Conservation (phyloP, 1,140 invertebrate genomes). For the Drosophila kepulauana region DNA sequence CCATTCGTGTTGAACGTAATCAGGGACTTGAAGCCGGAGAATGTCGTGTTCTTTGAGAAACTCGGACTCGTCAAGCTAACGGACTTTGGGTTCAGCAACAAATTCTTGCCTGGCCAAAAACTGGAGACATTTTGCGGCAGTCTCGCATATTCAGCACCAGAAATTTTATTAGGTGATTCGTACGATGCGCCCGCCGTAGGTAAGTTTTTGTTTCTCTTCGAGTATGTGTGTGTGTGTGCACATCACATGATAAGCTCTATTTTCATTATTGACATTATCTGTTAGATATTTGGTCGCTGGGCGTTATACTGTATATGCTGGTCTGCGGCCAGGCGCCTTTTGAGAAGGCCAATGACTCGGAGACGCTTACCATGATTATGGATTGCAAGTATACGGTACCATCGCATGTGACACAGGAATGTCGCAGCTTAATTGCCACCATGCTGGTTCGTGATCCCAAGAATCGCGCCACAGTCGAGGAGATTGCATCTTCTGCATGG, state of each 20-base stretch:
- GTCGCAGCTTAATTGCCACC: slow-evolving; percentile 92
- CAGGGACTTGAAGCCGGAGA: slow-evolving; percentile 99
- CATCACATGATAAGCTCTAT: slow-evolving; percentile 20
- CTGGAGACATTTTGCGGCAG: slow-evolving; percentile 99
- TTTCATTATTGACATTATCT: slow-evolving; percentile 31
- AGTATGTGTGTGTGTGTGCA: slow-evolving; percentile 9
- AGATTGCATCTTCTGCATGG: slow-evolving; percentile 97
- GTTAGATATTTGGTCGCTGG: slow-evolving; percentile 98
- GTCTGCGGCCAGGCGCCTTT: slow-evolving; percentile 98
- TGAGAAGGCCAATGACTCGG: slow-evolving; percentile 99
- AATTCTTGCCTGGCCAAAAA: slow-evolving; percentile 98
- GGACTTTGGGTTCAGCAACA: slow-evolving; percentile 99
- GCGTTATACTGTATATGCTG: slow-evolving; percentile 99
- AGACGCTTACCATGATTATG: slow-evolving; percentile 99
- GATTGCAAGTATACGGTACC: slow-evolving; percentile 99
- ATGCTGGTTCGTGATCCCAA: slow-evolving; percentile 98
- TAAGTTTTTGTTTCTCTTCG: slow-evolving; percentile 84
- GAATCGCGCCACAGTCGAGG: slow-evolving; percentile 93
- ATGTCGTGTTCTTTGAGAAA: slow-evolving; percentile 99
- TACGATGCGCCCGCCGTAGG: slow-evolving; percentile 97
- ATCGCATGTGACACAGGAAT: slow-evolving; percentile 93
- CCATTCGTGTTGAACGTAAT: slow-evolving; percentile 88
- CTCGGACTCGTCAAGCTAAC: slow-evolving; percentile 98
- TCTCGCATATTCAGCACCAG: slow-evolving; percentile 99
- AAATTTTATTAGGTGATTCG: slow-evolving; percentile 98